Evolutionary conservation across 2,888 invertebrate genomes (phyloP), one percentile per base, ranked within the genome.

Genomic region (Diarsia dahlii): DNA sequence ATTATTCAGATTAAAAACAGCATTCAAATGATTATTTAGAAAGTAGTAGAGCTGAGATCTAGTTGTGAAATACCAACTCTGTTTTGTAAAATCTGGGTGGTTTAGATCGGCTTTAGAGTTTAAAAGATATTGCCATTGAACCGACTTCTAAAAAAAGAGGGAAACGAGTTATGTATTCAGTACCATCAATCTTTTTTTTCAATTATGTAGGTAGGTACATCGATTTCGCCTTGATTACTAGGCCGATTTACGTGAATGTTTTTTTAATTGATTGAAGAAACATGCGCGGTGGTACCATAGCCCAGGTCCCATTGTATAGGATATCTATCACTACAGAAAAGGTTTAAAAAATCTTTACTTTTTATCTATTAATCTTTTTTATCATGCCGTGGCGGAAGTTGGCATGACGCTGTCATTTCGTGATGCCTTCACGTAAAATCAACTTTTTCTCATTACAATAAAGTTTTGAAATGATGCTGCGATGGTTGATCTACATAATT

Each of bases 1-100:
- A 63, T 67, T 28, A 69, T 73, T 73, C 28, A 13, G 52, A 50
- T 58, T 64, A 50, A 77, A 56, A 80, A 18, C 39, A 45, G n/a
- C 20, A 34, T 34, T 54, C 8, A 13, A 64, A 63, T 56, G 10
- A 45, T 54, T 54, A 62, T 76, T 63, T 8, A 23, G 34, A 46
- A 39, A 9, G 1, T 13, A 8, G 0, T 39, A 1, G 2, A 45
- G 4, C n/a, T n/a, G 13, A 63, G 3, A 45, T 63, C 8, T 63
- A 45, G 45, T n/a, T 63, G 13, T 62, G 62, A 39, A 62, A 20
- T 20, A 62, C 39, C 12, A 39, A 13, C 6, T 62, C 5, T 12
- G 12, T 1, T 39, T 28, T n/a, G 12, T 39, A 39, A 39, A 12
- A n/a, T 62, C 20, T 0, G 39, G 20, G n/a, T n/a, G 39, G 20